Evolutionary conservation across 2,113 vertebrate genomes (phyloP), one percentile per base, ranked within the genome.

Genomic region (Tragelaphus buxtoni): DNA sequence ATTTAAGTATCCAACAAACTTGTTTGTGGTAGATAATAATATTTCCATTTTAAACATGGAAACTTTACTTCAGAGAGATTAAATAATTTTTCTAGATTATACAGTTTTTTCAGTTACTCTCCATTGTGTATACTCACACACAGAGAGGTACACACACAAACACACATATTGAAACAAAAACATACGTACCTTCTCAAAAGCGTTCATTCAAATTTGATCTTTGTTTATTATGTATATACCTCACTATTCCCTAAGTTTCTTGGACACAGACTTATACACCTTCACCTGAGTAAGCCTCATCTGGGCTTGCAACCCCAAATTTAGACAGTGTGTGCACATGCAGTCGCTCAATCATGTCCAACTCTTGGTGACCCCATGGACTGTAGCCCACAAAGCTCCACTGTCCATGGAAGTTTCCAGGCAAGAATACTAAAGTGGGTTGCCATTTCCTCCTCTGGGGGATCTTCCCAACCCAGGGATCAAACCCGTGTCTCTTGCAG

Each of bases 1-100:
- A 79, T 51, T 74, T 91, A 85, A 74, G 53, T 88, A 58, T 11
- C 24, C 74, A 85, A 86, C 45, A 82, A 89, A 58, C 11, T 80
- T 84, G 61, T 58, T 91, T 72, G 20, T 84, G 16, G 12, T 53
- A 17, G 1, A 1, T 55, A 55, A 90, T 35, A 91, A 47, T 61
- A 61, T 87, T 85, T 16, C 9, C 26, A 6, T 74, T 58, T 76
- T 83, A 72, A 95, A 88, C 94, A 8, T 80, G 51, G 14, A 8
- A 80, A 4, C 28, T 26, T 1, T 14, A 87, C 30, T 42, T 86
- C 17, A 51, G 20, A 61, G 82, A 88, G 18, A 90, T 65, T 35
- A 86, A 96, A 42, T 74, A 60, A 30, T 49, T 9, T 56, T 42
- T 39, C 32, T 69, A 92, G 11, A 8, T 91, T 63, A 84, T 20